Conservation (phyloP, 2,888 invertebrate genomes). For the Margaritifera margaritifera region DNA sequence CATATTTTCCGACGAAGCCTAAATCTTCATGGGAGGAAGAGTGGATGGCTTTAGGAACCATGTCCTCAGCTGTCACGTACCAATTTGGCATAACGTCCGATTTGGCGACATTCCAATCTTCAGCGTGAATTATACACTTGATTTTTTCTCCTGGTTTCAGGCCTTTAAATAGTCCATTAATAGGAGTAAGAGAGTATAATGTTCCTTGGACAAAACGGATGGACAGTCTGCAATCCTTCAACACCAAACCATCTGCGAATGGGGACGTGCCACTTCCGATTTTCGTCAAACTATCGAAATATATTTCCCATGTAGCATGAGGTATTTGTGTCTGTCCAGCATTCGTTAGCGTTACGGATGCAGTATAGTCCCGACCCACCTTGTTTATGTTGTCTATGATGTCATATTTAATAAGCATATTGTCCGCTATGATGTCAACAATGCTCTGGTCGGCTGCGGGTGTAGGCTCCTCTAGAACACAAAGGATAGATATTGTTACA, state of each 20-base stretch:
- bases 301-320: conserved; percentile 54
- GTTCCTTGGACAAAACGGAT: conserved; percentile 50
- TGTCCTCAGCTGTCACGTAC: conserved; percentile 47
- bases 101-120: conserved; percentile 38
- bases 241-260: no score
- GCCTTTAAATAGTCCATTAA: conserved; percentile 16
- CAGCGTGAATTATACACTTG: conserved; percentile 21
- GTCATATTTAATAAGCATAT: conserved; percentile 36
- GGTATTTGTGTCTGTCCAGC: conserved; percentile 30
- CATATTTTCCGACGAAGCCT: conserved; percentile 47
- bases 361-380: conserved; percentile 14
- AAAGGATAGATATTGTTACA: no score
- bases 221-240: conserved; percentile 26
- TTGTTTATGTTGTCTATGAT: conserved; percentile 47
- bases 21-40: conserved; percentile 40
- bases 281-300: conserved; percentile 37
- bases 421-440: conserved; percentile 52
- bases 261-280: no score
- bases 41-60: conserved; percentile 35
- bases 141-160: conserved; percentile 24
- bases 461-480: conserved; percentile 28
- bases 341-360: no score
- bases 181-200: conserved; percentile 46
- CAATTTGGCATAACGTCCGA: conserved; percentile 55
- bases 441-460: conserved; percentile 34